Evolutionary conservation across 1,140 invertebrate genomes (phyloP).

Genomic region (Diplogasteroides magnus): DNA sequence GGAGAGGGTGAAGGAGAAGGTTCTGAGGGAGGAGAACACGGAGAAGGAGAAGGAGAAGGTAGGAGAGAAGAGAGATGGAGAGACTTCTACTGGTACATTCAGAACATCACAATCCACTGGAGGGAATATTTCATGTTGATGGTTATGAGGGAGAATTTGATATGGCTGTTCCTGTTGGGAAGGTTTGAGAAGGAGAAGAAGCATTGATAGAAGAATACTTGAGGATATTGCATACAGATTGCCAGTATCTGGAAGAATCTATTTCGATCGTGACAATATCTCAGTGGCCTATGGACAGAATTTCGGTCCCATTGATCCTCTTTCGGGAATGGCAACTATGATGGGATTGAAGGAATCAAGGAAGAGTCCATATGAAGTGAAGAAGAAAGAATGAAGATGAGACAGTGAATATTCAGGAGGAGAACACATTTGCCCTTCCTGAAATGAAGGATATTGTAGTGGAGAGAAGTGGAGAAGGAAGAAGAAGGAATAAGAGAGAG

Average conservation of each 20-base stretch:
- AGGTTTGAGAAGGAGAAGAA: neutral
- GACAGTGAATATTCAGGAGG: no score
- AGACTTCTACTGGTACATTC: neutral
- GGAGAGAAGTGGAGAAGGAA: no score
- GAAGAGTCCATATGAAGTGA: no score
- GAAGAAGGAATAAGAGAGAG: no score
- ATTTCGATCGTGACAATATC: neutral
- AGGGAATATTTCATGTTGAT: neutral
- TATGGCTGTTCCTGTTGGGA: neutral
- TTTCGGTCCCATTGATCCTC: neutral
- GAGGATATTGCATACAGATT: neutral
- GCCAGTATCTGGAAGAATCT: neutral
- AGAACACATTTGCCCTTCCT: no score
- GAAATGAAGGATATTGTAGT: no score
- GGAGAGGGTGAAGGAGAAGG: neutral
- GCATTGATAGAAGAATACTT: no score
- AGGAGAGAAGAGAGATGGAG: neutral
- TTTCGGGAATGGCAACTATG: neutral
- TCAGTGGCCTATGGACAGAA: neutral
- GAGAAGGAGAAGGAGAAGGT: neutral
- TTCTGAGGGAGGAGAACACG: neutral
- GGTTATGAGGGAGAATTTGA: neutral
- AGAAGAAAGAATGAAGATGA: no score
- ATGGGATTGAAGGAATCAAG: no score
- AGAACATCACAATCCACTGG: neutral